Conservation (phyloP, 2,113 vertebrate species). For the Scopus umbretta region DNA sequence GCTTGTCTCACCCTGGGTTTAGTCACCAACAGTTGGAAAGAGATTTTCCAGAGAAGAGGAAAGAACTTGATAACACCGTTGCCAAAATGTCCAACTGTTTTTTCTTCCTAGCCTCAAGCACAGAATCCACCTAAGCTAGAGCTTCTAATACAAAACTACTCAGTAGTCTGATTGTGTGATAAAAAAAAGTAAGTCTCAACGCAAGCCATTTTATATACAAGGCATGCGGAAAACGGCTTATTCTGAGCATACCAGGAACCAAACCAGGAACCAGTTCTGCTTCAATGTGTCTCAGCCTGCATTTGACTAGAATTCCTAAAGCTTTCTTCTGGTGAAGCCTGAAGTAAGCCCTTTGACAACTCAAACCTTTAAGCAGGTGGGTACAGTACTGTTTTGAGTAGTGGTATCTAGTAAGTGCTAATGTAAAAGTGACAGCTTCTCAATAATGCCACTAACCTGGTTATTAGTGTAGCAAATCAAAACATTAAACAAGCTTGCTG, state of each 20-base stretch:
- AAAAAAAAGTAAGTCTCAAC: rapidly evolving
- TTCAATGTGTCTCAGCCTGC: not conserved
- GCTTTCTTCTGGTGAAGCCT: not conserved
- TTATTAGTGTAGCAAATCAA: not conserved
- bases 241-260: not conserved
- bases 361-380: not conserved
- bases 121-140: not conserved
- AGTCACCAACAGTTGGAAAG: not conserved
- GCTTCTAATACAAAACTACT: not conserved
- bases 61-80: rapidly evolving
- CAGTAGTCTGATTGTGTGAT: not conserved
- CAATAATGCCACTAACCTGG: not conserved
- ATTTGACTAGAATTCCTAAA: not conserved
- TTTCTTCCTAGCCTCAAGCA: not conserved
- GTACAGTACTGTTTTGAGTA: not conserved
- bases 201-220: not conserved
- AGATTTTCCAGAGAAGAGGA: not conserved
- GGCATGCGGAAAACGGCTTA: not conserved
- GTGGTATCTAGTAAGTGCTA: not conserved
- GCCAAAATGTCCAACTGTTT: not conserved
- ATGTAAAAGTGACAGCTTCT: not conserved
- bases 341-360: not conserved
- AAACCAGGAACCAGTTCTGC: not conserved
- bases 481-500: not conserved
- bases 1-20: not conserved